Percentiles rank a stretch among this genome's conserved stretches.
Conservation (phyloP, 2,113 vertebrate species). For the Falcunculus frontatus region DNA sequence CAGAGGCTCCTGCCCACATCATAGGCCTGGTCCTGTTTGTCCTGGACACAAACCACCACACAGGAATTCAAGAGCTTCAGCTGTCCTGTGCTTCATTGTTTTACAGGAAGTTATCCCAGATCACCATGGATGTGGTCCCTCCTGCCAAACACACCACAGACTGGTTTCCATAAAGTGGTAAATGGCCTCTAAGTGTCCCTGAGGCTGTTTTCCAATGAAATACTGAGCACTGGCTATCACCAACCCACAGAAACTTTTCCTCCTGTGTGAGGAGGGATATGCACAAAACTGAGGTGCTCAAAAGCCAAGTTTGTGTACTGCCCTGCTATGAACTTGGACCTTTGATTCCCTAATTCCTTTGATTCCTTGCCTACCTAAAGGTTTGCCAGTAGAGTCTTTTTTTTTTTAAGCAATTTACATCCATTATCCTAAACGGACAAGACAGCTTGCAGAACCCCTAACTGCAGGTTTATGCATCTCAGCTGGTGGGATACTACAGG, state of each 20-base stretch:
- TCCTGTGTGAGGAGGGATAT: background rate
- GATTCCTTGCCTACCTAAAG: background rate
- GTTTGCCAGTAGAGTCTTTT: background rate
- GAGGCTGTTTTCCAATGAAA: background rate
- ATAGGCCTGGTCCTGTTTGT: background rate
- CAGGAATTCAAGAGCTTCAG: background rate
- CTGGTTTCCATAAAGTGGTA: background rate
- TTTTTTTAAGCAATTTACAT: background rate
- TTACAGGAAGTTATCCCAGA: background rate
- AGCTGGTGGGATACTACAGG: background rate
- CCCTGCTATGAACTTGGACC: background rate
- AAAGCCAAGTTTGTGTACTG: background rate
- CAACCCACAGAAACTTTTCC: background rate
- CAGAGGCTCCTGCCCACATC: background rate
- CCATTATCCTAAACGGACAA: background rate
- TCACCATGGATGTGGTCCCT: background rate
- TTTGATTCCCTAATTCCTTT: background rate
- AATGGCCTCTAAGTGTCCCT: background rate
- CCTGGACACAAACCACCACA: background rate
- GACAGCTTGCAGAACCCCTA: background rate
- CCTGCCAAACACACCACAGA: background rate
- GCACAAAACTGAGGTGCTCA: background rate
- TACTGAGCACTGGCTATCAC: background rate
- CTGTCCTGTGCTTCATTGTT: background rate
- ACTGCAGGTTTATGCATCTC: background rate